Conservation (phyloP, 2,888 invertebrate species). For the Fissipunctia ypsillon region DNA sequence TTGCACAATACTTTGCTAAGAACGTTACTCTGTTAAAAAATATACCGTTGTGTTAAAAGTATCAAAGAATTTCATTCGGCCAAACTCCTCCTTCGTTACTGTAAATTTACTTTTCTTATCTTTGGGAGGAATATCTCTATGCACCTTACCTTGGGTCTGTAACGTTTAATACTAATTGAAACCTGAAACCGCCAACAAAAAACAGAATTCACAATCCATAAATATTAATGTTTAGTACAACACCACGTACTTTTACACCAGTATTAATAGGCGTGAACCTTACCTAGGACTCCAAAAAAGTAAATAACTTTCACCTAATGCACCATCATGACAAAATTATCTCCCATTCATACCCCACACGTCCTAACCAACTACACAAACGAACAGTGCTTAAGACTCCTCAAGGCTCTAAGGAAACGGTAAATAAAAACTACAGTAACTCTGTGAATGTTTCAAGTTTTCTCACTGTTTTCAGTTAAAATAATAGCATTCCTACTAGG, state of each 20-base stretch:
- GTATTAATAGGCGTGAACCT: no score
- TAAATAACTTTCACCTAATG: slow-evolving; percentile 25
- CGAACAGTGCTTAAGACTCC: slow-evolving; percentile 43
- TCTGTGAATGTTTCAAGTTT: slow-evolving; percentile 63
- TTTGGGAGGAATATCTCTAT: background rate
- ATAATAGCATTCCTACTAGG: slow-evolving; percentile 51
- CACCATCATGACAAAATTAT: slow-evolving; percentile 43
- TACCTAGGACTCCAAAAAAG: slow-evolving; percentile 22
- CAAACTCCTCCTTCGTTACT: no score
- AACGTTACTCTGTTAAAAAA: no score
- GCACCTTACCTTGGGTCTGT: no score
- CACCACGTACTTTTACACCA: background rate
- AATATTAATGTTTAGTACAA: slow-evolving; percentile 15
- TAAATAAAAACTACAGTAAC: slow-evolving; percentile 65
- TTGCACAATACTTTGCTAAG: no score
- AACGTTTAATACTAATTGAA: background rate
- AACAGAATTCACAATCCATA: slow-evolving; percentile 6
- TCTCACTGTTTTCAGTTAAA: slow-evolving; percentile 48
- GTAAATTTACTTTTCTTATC: no score
- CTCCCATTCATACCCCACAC: slow-evolving; percentile 29
- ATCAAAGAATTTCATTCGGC: no score
- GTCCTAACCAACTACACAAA: slow-evolving; percentile 41
- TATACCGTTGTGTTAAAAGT: no score
- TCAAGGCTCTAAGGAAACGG: slow-evolving; percentile 49
- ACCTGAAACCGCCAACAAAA: background rate